These are phyloP conservation scores for Chironomus tepperi DNA, from an alignment of 1,140 invertebrate species.

Conservation along the genomic window DNA sequence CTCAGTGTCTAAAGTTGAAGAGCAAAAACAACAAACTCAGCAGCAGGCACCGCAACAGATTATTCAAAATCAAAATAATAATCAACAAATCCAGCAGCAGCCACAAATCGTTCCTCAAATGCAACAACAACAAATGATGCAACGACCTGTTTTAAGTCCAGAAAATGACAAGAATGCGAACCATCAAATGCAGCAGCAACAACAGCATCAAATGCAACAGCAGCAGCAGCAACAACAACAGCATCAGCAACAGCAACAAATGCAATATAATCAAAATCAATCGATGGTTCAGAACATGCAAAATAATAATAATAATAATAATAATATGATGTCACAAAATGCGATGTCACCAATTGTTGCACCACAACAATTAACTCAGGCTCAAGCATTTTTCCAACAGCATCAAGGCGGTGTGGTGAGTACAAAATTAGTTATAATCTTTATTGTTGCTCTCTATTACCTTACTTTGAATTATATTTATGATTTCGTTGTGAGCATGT, in stretches of 20 bases:
- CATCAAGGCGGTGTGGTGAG: slow-evolving; percentile 15
- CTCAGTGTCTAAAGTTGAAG: slow-evolving; percentile 36
- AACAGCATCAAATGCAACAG: no score
- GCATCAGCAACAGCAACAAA: no score
- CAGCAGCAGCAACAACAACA: no score
- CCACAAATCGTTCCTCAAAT: not conserved
- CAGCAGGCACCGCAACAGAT: slow-evolving; percentile 13
- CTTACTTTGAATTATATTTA: not conserved
- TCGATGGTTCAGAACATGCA: no score
- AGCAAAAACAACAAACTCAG: slow-evolving; percentile 1
- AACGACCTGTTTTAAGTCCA: not conserved
- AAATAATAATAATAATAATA: no score
- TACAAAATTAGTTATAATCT: not conserved
- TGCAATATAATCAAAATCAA: no score
- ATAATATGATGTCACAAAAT: not conserved
- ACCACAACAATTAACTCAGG: not conserved
- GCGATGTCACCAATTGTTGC: not conserved
- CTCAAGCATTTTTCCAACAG: not conserved
- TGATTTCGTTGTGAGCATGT: not conserved
- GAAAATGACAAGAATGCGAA: not conserved
- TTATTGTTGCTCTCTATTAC: not conserved
- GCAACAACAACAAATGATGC: not conserved
- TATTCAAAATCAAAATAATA: slow-evolving; percentile 24
- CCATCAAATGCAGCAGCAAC: no score
- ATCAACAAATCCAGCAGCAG: slow-evolving; percentile 13